Base-by-base conservation (phyloP, 2,888 invertebrate genomes). In the Dorcus hopei region DNA sequence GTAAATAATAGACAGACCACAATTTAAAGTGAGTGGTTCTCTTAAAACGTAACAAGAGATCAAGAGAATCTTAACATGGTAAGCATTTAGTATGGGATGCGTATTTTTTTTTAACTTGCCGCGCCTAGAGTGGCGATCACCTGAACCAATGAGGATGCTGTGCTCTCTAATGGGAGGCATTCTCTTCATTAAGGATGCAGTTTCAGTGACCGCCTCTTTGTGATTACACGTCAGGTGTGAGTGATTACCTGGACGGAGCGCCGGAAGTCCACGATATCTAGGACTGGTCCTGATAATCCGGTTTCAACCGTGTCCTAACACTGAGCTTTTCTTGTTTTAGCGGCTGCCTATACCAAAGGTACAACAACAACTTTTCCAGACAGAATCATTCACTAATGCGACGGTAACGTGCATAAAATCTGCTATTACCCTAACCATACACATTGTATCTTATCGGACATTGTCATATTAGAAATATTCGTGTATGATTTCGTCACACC, bases 201-300 rank as follows among this genome's bases (percentile, higher is more conserved):
- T 71, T 70, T 59, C 60, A 54, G 72, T 71, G 68, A 71, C 72
- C 79, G 77, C 79, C 79, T 76, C 72, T 78, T 77, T 72, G 71
- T 77, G 79, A 79, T 79, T 76, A 76, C 74, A 70, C 72, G 77
- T 78, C 78, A 78, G 75, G 74, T 75, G 76, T 78, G 78, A 79
- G 68, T 77, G 78, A 79, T 79, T 73, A 75, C 75, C 75, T 73
- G 73, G 75, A 67, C 57, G 55, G 61, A 69, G 73, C 74, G 74
- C 76, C 77, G 77, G 77, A 77, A 77, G 75, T 76, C 70, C 57
- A 57, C 55, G 69, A 62, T 69, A 69, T 70, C 69, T 68, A 68
- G 68, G 68, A 68, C 68, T 66, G 66, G 71, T 70, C 68, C 69
- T 65, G 68, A 70, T 70, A 69, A 68, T 69, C 70, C 70, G 69